Percentiles rank a stretch among this genome's conserved stretches.
Conservation (phyloP, 1,140 invertebrate genomes). For the Neodiprion virginianus region DNA sequence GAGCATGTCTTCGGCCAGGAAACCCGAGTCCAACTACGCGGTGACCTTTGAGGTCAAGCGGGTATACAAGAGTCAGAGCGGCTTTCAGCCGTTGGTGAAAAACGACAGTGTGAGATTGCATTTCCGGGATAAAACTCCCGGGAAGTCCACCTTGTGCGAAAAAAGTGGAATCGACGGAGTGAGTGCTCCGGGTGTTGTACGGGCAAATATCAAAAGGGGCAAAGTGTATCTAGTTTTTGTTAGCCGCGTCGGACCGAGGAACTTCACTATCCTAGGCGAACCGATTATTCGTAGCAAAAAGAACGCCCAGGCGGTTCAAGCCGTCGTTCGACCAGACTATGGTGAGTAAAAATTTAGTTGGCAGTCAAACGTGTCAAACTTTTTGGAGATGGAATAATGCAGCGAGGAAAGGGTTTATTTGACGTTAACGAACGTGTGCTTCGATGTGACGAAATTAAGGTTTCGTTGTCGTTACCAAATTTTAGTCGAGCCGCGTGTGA, state of each 20-base stretch:
- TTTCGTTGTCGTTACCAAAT: no score
- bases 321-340: constrained; percentile 67
- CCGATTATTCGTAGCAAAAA: constrained; percentile 64
- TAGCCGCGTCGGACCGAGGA: constrained; percentile 69
- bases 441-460: no score
- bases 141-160: constrained; percentile 52
- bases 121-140: constrained; percentile 59
- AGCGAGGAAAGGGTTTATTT: no score
- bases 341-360: constrained; percentile 56
- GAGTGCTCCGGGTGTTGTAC: constrained; percentile 54
- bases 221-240: constrained; percentile 73
- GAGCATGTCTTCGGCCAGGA: constrained; percentile 66
- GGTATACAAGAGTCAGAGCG: constrained; percentile 67
- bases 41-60: constrained; percentile 72
- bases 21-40: constrained; percentile 65
- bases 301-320: constrained; percentile 62
- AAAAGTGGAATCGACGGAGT: constrained; percentile 44
- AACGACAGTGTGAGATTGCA: constrained; percentile 63
- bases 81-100: constrained; percentile 59
- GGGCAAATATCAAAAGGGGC: constrained; percentile 68
- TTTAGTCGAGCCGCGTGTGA: no score
- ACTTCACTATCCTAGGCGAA: constrained; percentile 70
- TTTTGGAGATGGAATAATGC: no score
- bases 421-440: no score
- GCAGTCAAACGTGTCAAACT: no score